Evolutionary conservation across 2,888 invertebrate species (phyloP).

Genomic region (Microplitis manilae): DNA sequence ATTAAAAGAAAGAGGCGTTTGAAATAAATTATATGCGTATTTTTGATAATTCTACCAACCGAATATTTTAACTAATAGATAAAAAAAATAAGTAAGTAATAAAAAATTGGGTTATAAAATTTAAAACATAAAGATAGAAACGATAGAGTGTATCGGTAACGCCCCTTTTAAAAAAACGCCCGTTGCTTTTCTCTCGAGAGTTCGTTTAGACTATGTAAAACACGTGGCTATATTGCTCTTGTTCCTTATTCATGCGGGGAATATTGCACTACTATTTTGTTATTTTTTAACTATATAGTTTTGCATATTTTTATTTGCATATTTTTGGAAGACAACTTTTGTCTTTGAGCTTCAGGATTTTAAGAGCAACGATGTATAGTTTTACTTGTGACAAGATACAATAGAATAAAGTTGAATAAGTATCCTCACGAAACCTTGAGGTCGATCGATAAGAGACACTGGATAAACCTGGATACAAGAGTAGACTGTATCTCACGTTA

Average conservation of each 20-base stretch:
- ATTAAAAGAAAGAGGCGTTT: too few relatives aligned
- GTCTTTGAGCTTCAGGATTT: neutral
- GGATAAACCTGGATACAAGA: conserved; percentile 22
- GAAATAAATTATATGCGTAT: too few relatives aligned
- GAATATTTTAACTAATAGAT: neutral
- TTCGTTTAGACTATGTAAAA: conserved; percentile 10
- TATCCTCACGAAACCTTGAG: conserved; percentile 23
- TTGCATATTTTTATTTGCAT: neutral
- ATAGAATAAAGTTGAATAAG: conserved; percentile 20
- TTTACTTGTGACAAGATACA: conserved; percentile 21
- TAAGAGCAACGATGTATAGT: neutral
- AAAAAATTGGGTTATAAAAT: neutral
- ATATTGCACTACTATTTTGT: conserved; percentile 1
- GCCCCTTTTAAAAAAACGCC: conserved; percentile 17
- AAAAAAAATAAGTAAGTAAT: neutral
- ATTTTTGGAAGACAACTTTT: neutral
- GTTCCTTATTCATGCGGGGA: neutral
- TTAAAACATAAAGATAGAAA: neutral
- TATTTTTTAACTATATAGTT: neutral
- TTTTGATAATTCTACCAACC: neutral
- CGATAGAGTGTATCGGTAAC: conserved; percentile 19
- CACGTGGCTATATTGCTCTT: conserved; percentile 19
- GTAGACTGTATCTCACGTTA: conserved; percentile 14
- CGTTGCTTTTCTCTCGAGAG: conserved; percentile 17
- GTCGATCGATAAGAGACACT: conserved; percentile 31